Percentiles rank a stretch among this genome's conserved stretches.
These are phyloP conservation scores for Drosophila demipolita DNA, from an alignment of 2,888 invertebrate species.

Conservation along the genomic window DNA sequence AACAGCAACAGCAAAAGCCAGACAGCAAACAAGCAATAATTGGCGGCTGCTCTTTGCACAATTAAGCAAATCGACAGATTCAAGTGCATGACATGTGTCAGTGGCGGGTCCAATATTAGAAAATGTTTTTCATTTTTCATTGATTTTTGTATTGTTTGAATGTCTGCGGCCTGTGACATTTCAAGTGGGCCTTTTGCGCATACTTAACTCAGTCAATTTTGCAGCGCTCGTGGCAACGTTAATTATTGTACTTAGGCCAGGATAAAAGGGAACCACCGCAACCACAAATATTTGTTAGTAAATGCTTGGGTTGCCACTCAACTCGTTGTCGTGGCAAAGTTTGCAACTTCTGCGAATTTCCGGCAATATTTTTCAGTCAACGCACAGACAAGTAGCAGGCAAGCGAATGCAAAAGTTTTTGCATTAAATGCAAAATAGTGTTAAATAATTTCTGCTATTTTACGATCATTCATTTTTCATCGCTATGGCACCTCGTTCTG, in stretches of 20 bases:
- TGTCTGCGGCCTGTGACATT: background rate
- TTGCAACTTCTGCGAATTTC: slow-evolving; percentile 72
- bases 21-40: slow-evolving; percentile 37
- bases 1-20: slow-evolving; percentile 13
- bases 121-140: background rate
- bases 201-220: slow-evolving; percentile 5
- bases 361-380: slow-evolving; percentile 65
- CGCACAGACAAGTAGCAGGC: slow-evolving; percentile 34
- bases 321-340: slow-evolving; percentile 57
- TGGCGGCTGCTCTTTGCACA: slow-evolving; percentile 70
- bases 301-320: slow-evolving; percentile 64
- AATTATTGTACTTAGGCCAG: slow-evolving; percentile 36
- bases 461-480: slow-evolving; percentile 68
- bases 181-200: background rate
- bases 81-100: slow-evolving; percentile 37
- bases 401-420: slow-evolving; percentile 62
- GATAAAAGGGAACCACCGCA: slow-evolving; percentile 34
- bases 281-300: slow-evolving; percentile 57
- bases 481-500: slow-evolving; percentile 42
- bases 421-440: slow-evolving; percentile 78
- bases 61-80: slow-evolving; percentile 53
- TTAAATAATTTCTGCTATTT: slow-evolving; percentile 75
- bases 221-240: slow-evolving; percentile 20
- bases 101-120: slow-evolving; percentile 14
- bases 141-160: slow-evolving; percentile 1